Percentiles rank a stretch among this genome's conserved stretches.
Conservation (phyloP, 2,797 vertebrate genomes). For the Pithecia hirsuta region DNA sequence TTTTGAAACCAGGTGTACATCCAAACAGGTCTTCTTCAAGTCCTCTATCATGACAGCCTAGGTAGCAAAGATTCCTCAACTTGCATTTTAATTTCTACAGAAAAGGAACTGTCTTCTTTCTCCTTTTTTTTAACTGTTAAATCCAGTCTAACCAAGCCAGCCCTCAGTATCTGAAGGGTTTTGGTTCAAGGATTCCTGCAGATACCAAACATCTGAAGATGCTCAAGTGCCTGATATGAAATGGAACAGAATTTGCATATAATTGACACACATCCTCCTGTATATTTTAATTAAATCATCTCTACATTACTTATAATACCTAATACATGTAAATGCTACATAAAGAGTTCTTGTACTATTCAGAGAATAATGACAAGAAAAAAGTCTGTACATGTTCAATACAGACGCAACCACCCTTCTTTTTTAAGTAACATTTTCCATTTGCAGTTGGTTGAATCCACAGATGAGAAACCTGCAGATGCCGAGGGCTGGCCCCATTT, state of each 20-base stretch:
- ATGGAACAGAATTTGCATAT: background rate
- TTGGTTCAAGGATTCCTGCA: background rate
- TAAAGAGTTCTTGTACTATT: background rate
- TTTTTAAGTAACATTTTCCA: background rate
- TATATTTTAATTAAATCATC: background rate
- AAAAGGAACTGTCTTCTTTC: background rate
- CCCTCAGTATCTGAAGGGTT: background rate
- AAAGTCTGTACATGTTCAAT: background rate
- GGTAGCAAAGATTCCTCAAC: background rate
- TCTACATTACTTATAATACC: background rate
- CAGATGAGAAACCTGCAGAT: background rate
- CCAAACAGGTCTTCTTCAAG: background rate
- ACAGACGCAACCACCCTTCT: background rate
- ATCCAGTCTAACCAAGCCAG: background rate
- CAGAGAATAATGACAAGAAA: background rate
- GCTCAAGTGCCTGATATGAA: background rate
- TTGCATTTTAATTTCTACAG: background rate
- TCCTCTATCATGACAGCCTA: background rate
- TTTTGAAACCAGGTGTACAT: fast-evolving
- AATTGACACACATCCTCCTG: background rate
- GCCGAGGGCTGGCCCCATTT: background rate
- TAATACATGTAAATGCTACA: background rate
- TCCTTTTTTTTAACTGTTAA: background rate
- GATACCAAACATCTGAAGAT: background rate
- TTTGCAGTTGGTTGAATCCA: background rate